A percentile compares a stretch with the other conserved stretches of the same genome.
Conservation (phyloP, 2,113 vertebrate species). For the Leuciscus idus region DNA sequence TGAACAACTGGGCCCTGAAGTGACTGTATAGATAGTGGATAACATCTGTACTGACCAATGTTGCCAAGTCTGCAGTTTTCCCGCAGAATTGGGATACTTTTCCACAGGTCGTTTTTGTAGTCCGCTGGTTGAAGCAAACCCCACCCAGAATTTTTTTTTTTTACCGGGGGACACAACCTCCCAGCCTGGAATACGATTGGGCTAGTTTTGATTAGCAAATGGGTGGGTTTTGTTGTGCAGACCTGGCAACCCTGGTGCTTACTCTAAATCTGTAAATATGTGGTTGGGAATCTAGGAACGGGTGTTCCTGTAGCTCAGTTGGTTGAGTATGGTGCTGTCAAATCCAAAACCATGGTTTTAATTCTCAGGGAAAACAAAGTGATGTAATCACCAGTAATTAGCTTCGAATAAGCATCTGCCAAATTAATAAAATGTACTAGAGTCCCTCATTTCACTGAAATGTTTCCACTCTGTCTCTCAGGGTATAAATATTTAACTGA, state of each 20-base stretch:
- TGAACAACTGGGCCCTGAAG: not conserved
- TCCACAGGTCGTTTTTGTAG: too few relatives aligned
- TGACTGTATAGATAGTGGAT: not conserved
- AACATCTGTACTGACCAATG: too few relatives aligned
- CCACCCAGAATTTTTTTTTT: too few relatives aligned
- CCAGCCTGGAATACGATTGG: too few relatives aligned
- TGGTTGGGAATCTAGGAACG: not conserved
- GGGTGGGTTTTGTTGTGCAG: too few relatives aligned
- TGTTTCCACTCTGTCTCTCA: not conserved
- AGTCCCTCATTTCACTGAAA: not conserved
- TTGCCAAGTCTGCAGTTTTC: too few relatives aligned
- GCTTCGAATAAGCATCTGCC: not conserved
- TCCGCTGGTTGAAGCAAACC: too few relatives aligned
- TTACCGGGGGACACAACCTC: too few relatives aligned
- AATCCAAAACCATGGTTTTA: not conserved
- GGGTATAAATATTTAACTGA: conserved; percentile 43
- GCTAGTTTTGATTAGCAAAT: too few relatives aligned
- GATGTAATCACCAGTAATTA: not conserved
- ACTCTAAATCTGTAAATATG: conserved; percentile 11
- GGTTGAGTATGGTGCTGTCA: not conserved
- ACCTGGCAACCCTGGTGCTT: not conserved
- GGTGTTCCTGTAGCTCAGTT: not conserved
- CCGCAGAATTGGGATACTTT: too few relatives aligned
- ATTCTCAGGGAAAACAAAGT: not conserved
- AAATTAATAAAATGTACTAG: not conserved